Evolutionary conservation across 2,797 vertebrate genomes (phyloP).

Genomic region (Poeciliopsis infans): DNA sequence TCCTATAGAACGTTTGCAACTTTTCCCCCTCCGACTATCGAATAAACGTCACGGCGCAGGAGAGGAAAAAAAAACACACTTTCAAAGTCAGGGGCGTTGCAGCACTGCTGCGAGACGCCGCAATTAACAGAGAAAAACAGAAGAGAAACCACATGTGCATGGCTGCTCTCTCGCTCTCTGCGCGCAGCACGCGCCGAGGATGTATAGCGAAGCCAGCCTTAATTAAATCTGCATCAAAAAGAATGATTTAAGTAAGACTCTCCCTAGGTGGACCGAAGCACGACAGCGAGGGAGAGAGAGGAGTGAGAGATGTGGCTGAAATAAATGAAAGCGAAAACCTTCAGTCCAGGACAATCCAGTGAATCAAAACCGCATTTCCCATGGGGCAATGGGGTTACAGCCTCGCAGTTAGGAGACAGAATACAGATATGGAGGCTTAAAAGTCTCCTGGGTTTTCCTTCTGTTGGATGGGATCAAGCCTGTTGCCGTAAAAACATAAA

Average conservation of each 20-base stretch:
- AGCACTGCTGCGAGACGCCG: slow-evolving; percentile 5
- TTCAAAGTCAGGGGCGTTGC: neutral
- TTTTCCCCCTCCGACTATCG: slow-evolving; percentile 36
- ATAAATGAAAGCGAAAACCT: slow-evolving; percentile 28
- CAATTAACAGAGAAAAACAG: slow-evolving; percentile 29
- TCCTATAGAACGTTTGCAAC: slow-evolving; percentile 35
- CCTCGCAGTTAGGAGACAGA: slow-evolving; percentile 33
- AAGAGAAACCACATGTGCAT: neutral
- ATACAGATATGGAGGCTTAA: slow-evolving; percentile 37
- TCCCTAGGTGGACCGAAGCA: slow-evolving; percentile 9
- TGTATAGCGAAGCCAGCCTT: neutral
- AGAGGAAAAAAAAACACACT: neutral
- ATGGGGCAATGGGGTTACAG: slow-evolving; percentile 49
- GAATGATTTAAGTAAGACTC: slow-evolving; percentile 9
- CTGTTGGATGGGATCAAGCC: slow-evolving; percentile 36
- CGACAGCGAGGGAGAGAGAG: slow-evolving; percentile 4
- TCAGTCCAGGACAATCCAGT: slow-evolving; percentile 27
- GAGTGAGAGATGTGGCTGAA: slow-evolving; percentile 18
- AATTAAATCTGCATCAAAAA: slow-evolving; percentile 28
- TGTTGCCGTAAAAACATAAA: neutral
- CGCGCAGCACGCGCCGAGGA: neutral
- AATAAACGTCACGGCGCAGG: slow-evolving; percentile 44
- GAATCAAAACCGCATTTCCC: slow-evolving; percentile 64
- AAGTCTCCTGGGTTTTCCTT: slow-evolving; percentile 14
- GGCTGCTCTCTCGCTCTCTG: neutral